Evolutionary conservation across 1,140 invertebrate species (phyloP).

Genomic region (Myzus persicae): DNA sequence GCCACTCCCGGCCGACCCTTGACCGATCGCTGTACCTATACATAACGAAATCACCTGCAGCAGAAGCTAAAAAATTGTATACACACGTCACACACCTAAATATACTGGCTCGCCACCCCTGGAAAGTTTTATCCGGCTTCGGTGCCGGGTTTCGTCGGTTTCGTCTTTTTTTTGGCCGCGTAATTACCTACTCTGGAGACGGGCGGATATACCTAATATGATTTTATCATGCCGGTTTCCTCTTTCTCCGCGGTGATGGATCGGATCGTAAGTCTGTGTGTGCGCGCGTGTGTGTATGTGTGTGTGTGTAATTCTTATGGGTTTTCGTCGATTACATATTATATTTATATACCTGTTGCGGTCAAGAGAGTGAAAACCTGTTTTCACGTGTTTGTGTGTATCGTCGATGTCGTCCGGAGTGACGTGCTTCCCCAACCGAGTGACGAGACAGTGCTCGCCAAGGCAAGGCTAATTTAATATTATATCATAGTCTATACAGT

Average conservation of each 20-base stretch:
- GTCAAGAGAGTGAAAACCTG: conserved; percentile 35
- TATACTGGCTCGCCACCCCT: background rate
- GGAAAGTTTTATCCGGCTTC: conserved; percentile 40
- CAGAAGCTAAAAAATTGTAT: background rate
- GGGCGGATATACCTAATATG: background rate
- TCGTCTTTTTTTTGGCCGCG: background rate
- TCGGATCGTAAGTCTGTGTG: background rate
- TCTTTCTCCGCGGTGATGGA: background rate
- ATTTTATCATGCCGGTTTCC: conserved; percentile 25
- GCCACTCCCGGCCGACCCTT: background rate
- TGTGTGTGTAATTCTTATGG: background rate
- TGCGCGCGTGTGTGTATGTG: background rate
- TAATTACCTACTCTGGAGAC: background rate
- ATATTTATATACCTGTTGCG: conserved; percentile 5
- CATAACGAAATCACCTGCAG: conserved; percentile 22
- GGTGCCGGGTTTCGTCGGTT: conserved; percentile 10
- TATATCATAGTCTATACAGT: background rate
- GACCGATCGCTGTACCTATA: conserved; percentile 1
- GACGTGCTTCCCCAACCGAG: conserved; percentile 22
- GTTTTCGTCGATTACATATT: conserved; percentile 24
- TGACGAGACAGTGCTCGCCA: conserved; percentile 26
- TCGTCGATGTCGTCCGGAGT: background rate
- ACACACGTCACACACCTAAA: background rate
- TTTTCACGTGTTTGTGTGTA: background rate
- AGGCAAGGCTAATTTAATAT: background rate